These are phyloP conservation scores for Podarcis cretensis DNA, from an alignment of 2,113 vertebrate species.

Conservation along the genomic window DNA sequence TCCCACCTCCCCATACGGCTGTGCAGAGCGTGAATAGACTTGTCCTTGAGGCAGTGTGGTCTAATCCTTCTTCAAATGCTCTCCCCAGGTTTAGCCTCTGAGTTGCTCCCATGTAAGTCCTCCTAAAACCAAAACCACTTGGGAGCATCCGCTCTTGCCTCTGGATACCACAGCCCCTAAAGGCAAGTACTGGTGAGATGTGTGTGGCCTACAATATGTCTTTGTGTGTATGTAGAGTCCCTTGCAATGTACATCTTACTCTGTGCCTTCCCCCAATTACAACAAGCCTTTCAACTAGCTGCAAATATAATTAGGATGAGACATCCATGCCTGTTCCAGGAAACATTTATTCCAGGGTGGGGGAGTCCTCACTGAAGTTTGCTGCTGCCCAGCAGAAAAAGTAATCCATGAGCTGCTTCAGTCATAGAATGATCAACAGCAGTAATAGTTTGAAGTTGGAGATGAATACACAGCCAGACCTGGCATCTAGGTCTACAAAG, in stretches of 20 bases:
- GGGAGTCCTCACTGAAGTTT: neutral
- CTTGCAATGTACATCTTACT: neutral
- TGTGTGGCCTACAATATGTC: neutral
- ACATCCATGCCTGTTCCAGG: neutral
- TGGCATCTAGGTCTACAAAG: no score
- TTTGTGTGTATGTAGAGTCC: no score
- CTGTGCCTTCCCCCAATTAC: neutral
- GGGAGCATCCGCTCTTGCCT: neutral
- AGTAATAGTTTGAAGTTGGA: neutral
- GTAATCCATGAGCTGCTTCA: neutral
- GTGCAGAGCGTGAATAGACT: neutral
- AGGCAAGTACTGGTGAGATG: no score
- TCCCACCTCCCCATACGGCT: neutral
- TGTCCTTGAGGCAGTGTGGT: neutral
- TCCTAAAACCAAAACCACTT: neutral
- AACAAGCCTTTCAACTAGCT: neutral
- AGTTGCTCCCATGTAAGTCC: neutral
- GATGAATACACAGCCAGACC: neutral
- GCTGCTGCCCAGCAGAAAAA: neutral
- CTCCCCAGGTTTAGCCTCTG: neutral
- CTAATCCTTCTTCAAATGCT: neutral
- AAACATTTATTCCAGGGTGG: neutral
- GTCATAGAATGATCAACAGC: neutral
- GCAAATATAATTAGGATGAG: neutral
- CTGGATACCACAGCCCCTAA: no score